Conservation (phyloP, 1,140 invertebrate species). For the Eumeta japonica region DNA sequence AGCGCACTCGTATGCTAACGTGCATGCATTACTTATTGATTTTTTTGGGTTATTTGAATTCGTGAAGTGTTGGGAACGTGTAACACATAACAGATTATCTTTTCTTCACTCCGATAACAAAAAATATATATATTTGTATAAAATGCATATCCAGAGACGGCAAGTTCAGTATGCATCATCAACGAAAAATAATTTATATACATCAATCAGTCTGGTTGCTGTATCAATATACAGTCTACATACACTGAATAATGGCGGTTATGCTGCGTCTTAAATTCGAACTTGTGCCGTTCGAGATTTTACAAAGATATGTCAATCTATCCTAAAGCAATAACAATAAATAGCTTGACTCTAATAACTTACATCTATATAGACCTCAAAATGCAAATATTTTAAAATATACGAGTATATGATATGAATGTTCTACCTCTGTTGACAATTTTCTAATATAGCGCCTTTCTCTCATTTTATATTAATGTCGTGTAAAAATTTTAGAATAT, state of each 20-base stretch:
- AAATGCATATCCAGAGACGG: conserved; percentile 1
- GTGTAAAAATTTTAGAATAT: too few relatives aligned
- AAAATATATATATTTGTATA: conserved; percentile 19
- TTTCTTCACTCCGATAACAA: too few relatives aligned
- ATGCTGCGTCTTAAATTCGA: too few relatives aligned
- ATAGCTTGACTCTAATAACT: conserved; percentile 53
- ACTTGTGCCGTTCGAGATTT: conserved; percentile 38
- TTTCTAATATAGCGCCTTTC: too few relatives aligned
- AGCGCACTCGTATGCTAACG: conserved; percentile 46
- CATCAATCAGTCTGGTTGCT: not conserved
- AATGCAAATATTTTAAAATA: conserved; percentile 55
- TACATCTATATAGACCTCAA: conserved; percentile 54
- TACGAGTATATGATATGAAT: conserved; percentile 53
- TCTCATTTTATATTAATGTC: too few relatives aligned
- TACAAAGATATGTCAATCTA: conserved; percentile 55
- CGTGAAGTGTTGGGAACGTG: too few relatives aligned
- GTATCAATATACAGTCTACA: too few relatives aligned
- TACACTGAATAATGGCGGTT: too few relatives aligned
- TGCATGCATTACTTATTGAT: conserved; percentile 50
- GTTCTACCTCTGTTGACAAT: conserved; percentile 53
- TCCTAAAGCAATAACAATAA: conserved; percentile 52
- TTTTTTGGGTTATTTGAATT: too few relatives aligned
- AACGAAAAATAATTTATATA: too few relatives aligned
- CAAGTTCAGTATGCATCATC: not conserved
- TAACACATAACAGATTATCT: too few relatives aligned